Evolutionary conservation across 2,888 invertebrate species (phyloP), one percentile per base, ranked within the genome.

Genomic region (Leptopilina drosophilae): DNA sequence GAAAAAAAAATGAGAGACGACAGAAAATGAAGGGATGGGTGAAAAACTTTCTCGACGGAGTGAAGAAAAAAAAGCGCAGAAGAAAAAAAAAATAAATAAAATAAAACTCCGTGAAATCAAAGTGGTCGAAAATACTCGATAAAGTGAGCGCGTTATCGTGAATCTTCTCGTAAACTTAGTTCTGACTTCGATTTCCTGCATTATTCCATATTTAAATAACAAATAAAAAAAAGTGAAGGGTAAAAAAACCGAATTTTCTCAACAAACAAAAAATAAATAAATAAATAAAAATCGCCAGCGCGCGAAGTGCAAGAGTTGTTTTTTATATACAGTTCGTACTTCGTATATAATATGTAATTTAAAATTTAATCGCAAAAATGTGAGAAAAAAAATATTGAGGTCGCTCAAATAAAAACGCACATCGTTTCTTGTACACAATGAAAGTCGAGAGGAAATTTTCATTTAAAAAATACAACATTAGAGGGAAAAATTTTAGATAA

Each of bases 241-340:
- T 78, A 73, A 76, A 76, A 79, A 69, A 49, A 49, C 49, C 40
- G 62, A 76, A 76, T 79, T 69, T 80, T 77, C 77, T 67, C 67
- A 53, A 78, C 56, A 76, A 83, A 42, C 42, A 49, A 12, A 49
- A 49, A 49, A 33, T 33, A 33, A 33, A 5, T 33, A 33, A 33
- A 33, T 33, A 33, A 33, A 33, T 33, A 33, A 49, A 49, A 11
- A 49, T 79, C 81, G 79, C 78, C 81, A 81, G 73, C 73, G 81
- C 56, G 80, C 64, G 65, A 78, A 80, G 78, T 83, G 85, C 85
- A 81, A 83, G 86, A 88, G 87, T 87, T 89, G 87, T 89, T 89
- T 89, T 42, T 42, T 42, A 42, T 89, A 83, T 89, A 89, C 89
- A 86, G 88, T 89, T 89, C 89, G 86, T 89, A 89, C 86, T 87